Conservation (phyloP, 2,888 invertebrate genomes). For the Caenorhabditis becei region DNA sequence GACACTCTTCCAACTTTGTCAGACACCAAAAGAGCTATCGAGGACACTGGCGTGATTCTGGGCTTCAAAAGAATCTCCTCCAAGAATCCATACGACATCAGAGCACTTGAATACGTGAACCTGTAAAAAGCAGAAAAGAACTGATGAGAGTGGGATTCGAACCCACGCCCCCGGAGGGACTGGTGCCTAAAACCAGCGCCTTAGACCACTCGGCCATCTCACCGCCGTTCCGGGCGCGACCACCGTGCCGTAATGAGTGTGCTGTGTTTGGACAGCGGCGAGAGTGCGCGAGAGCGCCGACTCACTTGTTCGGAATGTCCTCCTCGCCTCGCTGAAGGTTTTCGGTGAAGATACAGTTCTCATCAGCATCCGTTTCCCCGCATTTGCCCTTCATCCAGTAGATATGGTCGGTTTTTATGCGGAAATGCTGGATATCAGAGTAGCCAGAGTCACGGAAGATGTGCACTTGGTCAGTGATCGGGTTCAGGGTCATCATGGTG, state of each 20-base stretch:
- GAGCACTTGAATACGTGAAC: conserved; percentile 53
- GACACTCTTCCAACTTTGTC: conserved; percentile 68
- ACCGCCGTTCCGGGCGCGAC: neutral
- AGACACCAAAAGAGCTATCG: conserved; percentile 67
- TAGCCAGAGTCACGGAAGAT: conserved; percentile 48
- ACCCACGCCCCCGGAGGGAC: conserved; percentile 85
- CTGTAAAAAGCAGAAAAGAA: conserved; percentile 49
- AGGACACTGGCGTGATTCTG: conserved; percentile 61
- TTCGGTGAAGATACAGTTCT: conserved; percentile 66
- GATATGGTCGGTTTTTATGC: conserved; percentile 49
- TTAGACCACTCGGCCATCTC: conserved; percentile 90
- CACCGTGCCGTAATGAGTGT: neutral
- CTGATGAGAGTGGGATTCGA: conserved; percentile 75
- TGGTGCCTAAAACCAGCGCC: conserved; percentile 94
- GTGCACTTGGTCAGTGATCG: conserved; percentile 51
- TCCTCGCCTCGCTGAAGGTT: conserved; percentile 61
- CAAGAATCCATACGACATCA: conserved; percentile 68
- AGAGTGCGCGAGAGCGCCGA: neutral
- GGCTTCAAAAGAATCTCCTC: conserved; percentile 65
- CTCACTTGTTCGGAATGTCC: conserved; percentile 58
- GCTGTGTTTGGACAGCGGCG: neutral
- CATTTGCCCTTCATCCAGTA: conserved; percentile 67
- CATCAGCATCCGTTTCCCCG: conserved; percentile 63
- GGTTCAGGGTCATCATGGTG: conserved; percentile 53
- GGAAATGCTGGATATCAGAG: conserved; percentile 49